These are phyloP conservation scores for Epizoanthus ramosus DNA, from an alignment of 92 coral and sea anemone species.

Conservation along the genomic window DNA sequence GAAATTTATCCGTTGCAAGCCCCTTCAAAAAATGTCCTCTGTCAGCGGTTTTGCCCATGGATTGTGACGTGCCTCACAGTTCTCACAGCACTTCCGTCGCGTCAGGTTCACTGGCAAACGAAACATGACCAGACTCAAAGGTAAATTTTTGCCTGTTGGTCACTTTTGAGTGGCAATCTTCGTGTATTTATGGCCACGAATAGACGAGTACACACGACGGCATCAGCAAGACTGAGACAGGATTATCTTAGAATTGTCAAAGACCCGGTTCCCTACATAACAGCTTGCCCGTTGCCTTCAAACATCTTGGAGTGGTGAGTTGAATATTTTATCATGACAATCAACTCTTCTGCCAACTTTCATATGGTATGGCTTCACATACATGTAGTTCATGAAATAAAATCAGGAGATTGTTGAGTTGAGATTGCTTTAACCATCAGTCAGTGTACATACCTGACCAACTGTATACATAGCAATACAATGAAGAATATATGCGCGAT, in stretches of 20 bases:
- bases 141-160: neutral
- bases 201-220: slow-evolving; percentile 92
- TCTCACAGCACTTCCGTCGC: neutral
- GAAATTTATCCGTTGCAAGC: neutral
- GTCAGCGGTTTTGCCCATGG: slow-evolving; percentile 43
- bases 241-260: slow-evolving; percentile 90
- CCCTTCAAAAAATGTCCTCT: slow-evolving; percentile 9
- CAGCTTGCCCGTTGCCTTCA: slow-evolving; percentile 94
- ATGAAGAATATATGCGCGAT: too few relatives aligned
- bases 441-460: too few relatives aligned
- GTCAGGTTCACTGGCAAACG: neutral
- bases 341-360: neutral
- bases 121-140: neutral
- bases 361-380: neutral
- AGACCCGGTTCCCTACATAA: slow-evolving; percentile 96
- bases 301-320: slow-evolving; percentile 94
- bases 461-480: too few relatives aligned
- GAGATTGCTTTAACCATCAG: too few relatives aligned
- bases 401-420: too few relatives aligned
- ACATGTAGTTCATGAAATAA: too few relatives aligned
- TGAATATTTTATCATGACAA: neutral
- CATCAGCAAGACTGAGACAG: slow-evolving; percentile 93
- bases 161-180: slow-evolving; percentile 20
- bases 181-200: slow-evolving; percentile 78
- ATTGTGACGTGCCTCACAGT: slow-evolving; percentile 30